Evolutionary conservation across 2,888 invertebrate species (phyloP), one percentile per base, ranked within the genome.

Genomic region (Spisula subtruncata): DNA sequence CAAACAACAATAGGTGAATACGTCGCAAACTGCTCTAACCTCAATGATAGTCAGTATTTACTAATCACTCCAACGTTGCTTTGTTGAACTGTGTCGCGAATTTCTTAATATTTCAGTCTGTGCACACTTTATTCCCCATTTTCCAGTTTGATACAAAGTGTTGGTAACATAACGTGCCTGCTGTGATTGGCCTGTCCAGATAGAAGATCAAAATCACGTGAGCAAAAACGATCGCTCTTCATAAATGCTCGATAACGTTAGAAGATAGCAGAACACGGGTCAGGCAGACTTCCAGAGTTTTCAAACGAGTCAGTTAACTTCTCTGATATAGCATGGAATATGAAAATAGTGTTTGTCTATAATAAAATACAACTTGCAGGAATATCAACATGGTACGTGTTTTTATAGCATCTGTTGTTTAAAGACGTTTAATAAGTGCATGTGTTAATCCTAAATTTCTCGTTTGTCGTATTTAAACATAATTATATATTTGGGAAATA

Each of bases 111-210:
- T 0, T 25, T 66, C 0, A 6, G 5, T 66, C 8, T 4, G 6
- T 66, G 41, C 41, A 8, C 41, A 41, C 41, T 41, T 41, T n/a
- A 66, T 66, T 66, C 60, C 10, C n/a, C n/a, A 25, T 25, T n/a
- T n/a, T 66, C 60, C 60, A 66, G n/a, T 66, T 66, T 66, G 60
- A 66, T 66, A 66, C 25, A 66, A 66, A 66, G n/a, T 66, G 60
- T 25, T 12, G 1, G 12, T 66, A 25, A 25, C 60, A 51, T 14
- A 16, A 4, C 0, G 60, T 25, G 60, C 25, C 60, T 66, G n/a
- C n/a, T 66, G n/a, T 66, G 60, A 66, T 66, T 66, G 60, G 60
- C 25, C 25, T 25, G 60, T n/a, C 60, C 60, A 66, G 60, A 66
- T 66, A 10, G 20, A 0, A 25, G 60, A 66, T 66, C 25, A 66